Evolutionary conservation across 2,888 invertebrate genomes (phyloP).

Genomic region (Mechanitis messenoides): DNA sequence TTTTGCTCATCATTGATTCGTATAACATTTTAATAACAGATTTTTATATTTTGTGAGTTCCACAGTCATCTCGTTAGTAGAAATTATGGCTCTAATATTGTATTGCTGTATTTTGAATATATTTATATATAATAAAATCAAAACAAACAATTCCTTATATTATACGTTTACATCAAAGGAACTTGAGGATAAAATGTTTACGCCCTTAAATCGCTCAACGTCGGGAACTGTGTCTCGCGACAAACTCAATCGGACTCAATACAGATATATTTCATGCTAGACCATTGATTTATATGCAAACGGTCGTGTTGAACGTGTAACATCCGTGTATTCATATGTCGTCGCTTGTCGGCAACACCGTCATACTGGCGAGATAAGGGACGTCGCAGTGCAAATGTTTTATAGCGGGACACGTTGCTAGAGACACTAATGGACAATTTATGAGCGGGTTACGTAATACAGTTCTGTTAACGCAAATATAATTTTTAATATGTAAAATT

Average conservation of each 20-base stretch:
- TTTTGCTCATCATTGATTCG: too few species aligned
- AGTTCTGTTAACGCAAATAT: not conserved
- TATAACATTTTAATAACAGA: too few species aligned
- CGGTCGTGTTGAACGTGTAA: constrained; percentile 31
- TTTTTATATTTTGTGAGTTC: too few species aligned
- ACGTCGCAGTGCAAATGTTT: constrained; percentile 19
- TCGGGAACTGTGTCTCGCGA: constrained; percentile 19
- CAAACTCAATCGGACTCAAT: constrained; percentile 28
- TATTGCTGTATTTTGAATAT: not conserved
- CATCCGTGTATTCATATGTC: constrained; percentile 37
- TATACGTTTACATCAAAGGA: constrained; percentile 5
- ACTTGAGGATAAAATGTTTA: constrained; percentile 13
- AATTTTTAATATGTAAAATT: not conserved
- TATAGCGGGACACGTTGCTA: constrained; percentile 10
- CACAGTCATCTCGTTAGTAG: too few species aligned
- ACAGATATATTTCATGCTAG: constrained; percentile 29
- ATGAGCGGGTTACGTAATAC: constrained; percentile 9
- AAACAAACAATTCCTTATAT: not conserved
- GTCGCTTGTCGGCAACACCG: constrained; percentile 24
- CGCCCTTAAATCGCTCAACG: constrained; percentile 24
- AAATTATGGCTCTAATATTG: too few species aligned
- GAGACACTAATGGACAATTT: constrained; percentile 15
- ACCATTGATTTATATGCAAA: constrained; percentile 34
- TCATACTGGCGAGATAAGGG: constrained; percentile 25
- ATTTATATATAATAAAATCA: not conserved